Base-by-base conservation (phyloP, 2,888 invertebrate species). In the Pseudeuparius sepicola region DNA sequence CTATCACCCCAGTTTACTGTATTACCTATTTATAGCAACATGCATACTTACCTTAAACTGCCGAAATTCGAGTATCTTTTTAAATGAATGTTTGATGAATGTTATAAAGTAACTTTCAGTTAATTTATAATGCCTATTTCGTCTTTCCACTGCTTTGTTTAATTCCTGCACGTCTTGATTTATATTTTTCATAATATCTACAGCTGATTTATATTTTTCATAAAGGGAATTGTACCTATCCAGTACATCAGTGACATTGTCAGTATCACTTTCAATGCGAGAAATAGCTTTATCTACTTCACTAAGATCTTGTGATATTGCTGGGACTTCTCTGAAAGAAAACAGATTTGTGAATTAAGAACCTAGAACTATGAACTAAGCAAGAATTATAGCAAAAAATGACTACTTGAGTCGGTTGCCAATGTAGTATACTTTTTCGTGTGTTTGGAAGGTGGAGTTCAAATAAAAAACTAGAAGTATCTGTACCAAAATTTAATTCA, bases 41-140 rank as follows among this genome's bases (percentile, higher is more conserved):
- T n/a, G n/a, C 13, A 26, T 10, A 11, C 24, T 30, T 39, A 75
- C 75, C 50, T 70, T 65, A 53, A 73, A 78, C 3, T 71, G 67
- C 40, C 76, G 59, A 24, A 70, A 50, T 17, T 62, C 60, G 12
- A 78, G 57, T 26, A 75, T 66, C 14, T 65, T 65, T 42, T 65
- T 63, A 53, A 78, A 78, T 2, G 64, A 58, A 35, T 54, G 48
- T 37, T 62, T 59, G 4, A 68, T 59, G 30, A 50, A 59, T 10
- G 49, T 46, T 4, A 61, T 54, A 26, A 67, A 64, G 25, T 54
- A 54, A 28, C 53, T 53, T 44, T 65, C 62, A 16, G 65, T 59
- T 1, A 53, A 38, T 20, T 51, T 46, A 40, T 60, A 69, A 18
- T 59, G 48, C 5, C 44, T 41, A 6, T 51, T 59, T 23, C 69